phyloP scores from a whole-genome alignment of 37 sponge, comb jelly and placozoan genomes.

The Haliclona indistincta region DNA sequence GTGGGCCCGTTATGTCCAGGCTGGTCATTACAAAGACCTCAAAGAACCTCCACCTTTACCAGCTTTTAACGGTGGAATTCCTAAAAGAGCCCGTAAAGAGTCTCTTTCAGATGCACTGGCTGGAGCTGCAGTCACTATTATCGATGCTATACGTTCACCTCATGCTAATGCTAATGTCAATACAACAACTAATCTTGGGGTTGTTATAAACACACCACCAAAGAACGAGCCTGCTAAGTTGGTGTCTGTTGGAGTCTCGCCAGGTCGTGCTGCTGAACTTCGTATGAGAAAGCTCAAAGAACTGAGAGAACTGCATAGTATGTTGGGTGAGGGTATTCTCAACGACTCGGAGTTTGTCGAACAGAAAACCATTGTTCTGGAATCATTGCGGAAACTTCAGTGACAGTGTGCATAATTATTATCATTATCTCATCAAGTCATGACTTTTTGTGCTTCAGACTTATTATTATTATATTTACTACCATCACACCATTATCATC shows the following conservation, averaged over 20 bases:
- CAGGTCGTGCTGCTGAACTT: conserved; percentile 24
- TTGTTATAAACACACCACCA: too few relatives aligned
- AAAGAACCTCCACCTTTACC: conserved; percentile 29
- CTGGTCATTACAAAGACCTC: conserved; percentile 5
- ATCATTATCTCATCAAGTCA: too few relatives aligned
- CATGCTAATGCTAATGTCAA: not conserved
- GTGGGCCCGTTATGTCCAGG: conserved; percentile 19
- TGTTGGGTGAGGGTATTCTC: conserved; percentile 36
- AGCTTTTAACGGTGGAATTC: conserved; percentile 7
- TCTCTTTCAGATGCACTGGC: conserved; percentile 10
- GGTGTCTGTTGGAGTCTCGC: conserved; percentile 9
- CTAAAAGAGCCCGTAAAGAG: not conserved
- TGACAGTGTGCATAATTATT: too few relatives aligned
- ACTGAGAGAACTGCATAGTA: conserved; percentile 23
- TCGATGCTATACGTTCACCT: not conserved
- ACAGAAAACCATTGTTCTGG: conserved; percentile 4
- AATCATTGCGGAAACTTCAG: conserved; percentile 9
- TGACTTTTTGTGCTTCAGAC: too few relatives aligned
- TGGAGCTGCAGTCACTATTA: conserved; percentile 25
- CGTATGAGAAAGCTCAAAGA: conserved; percentile 17
- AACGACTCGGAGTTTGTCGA: conserved; percentile 23
- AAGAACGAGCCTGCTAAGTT: too few relatives aligned
- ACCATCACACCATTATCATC: too few relatives aligned
- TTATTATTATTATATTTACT: too few relatives aligned
- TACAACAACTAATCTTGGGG: too few relatives aligned